These are phyloP conservation scores for Hippocampus kuda DNA, from an alignment of 2,797 vertebrate genomes.

Conservation along the genomic window DNA sequence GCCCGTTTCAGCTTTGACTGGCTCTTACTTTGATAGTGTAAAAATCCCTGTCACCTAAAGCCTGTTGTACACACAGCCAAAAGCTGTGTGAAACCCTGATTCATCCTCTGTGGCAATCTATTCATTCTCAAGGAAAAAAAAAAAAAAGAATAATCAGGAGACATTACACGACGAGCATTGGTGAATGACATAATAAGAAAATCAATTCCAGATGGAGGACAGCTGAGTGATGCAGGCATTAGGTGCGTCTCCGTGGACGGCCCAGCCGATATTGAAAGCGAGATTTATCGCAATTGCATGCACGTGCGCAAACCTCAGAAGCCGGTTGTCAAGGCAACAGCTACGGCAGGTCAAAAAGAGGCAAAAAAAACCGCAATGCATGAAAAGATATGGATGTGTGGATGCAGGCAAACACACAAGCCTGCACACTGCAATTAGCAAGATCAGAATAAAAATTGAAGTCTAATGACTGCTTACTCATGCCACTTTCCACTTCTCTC, in stretches of 20 bases:
- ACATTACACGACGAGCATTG: neutral
- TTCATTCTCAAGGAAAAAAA: neutral
- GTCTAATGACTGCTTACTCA: slow-evolving; percentile 56
- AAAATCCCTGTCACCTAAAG: neutral
- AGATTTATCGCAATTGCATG: slow-evolving; percentile 34
- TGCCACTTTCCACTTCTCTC: slow-evolving; percentile 24
- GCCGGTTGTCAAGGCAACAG: slow-evolving; percentile 60
- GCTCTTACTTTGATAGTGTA: slow-evolving; percentile 14
- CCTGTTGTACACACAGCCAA: neutral
- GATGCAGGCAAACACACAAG: slow-evolving; percentile 21
- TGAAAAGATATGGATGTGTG: neutral
- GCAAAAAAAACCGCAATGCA: neutral
- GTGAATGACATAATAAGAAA: slow-evolving; percentile 13
- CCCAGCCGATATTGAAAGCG: slow-evolving; percentile 17
- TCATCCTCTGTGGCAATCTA: neutral
- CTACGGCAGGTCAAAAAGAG: slow-evolving; percentile 15
- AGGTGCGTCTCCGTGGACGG: slow-evolving; percentile 19
- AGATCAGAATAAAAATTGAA: slow-evolving; percentile 39
- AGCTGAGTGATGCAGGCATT: slow-evolving; percentile 12
- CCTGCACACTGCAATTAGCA: slow-evolving; percentile 32
- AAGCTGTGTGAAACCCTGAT: neutral
- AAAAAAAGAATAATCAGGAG: neutral
- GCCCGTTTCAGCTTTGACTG: neutral
- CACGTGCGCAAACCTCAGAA: slow-evolving; percentile 37
- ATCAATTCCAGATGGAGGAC: slow-evolving; percentile 5